phyloP scores from a whole-genome alignment of 1,140 invertebrate genomes.

The roundworm (Caenorhabditis elegans) region WBcel235 BX284606.5:16384001-16384500 shows the following conservation, averaged over 20 bases:
- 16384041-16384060: constrained; percentile 51
- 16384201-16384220: constrained; percentile 67
- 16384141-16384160: constrained; percentile 62
- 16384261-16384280: constrained; percentile 58
- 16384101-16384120: constrained; percentile 64
- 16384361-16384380: constrained; percentile 67
- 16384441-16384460: constrained; percentile 47
- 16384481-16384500: constrained; percentile 42
- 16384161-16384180: constrained; percentile 67
- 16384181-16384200: constrained; percentile 62
- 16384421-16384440: constrained; percentile 68
- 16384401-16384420: constrained; percentile 69
- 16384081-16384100: constrained; percentile 55
- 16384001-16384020: constrained; percentile 50
- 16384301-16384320: constrained; percentile 72
- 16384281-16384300: constrained; percentile 59
- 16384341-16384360: constrained; percentile 35
- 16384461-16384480: constrained; percentile 58
- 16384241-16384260: constrained; percentile 56
- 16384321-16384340: constrained; percentile 66
- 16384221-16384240: constrained; percentile 66
- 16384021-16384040: constrained; percentile 67
- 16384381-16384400: constrained; percentile 73
- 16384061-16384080: constrained; percentile 48
- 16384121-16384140: constrained; percentile 65